These are phyloP conservation scores for Falco cherrug DNA, from an alignment of 2,797 vertebrate genomes.

Conservation along the genomic window DNA sequence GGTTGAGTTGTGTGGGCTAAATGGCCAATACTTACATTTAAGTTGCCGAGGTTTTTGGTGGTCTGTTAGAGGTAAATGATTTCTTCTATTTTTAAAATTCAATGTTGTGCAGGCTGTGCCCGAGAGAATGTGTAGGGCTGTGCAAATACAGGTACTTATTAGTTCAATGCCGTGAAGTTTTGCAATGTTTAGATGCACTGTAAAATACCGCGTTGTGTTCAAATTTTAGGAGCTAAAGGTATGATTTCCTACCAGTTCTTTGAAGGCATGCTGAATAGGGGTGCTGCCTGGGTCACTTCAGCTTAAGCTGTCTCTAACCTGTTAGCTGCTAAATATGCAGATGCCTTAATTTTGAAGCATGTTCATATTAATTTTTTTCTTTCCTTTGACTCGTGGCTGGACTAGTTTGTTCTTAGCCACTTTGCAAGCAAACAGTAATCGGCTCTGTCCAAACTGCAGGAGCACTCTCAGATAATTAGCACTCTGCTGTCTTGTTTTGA, in stretches of 20 bases:
- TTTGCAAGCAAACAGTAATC: neutral
- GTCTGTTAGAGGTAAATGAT: neutral
- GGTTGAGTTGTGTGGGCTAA: neutral
- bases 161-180: neutral
- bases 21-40: neutral
- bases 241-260: neutral
- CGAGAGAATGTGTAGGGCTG: neutral
- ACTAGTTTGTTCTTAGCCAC: neutral
- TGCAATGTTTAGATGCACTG: neutral
- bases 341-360: neutral
- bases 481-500: slow-evolving; percentile 36
- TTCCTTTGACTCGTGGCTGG: neutral
- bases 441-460: neutral
- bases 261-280: neutral
- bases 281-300: neutral
- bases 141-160: neutral
- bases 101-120: neutral
- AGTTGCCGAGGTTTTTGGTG: neutral
- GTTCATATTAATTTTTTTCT: neutral
- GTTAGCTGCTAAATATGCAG: neutral
- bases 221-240: neutral
- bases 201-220: neutral
- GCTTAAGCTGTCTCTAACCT: neutral
- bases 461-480: slow-evolving; percentile 15
- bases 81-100: neutral